Percentiles rank a stretch among this genome's conserved stretches.
These are phyloP conservation scores for Poliocrania exsul DNA, from an alignment of 2,797 vertebrate species.

Conservation along the genomic window DNA sequence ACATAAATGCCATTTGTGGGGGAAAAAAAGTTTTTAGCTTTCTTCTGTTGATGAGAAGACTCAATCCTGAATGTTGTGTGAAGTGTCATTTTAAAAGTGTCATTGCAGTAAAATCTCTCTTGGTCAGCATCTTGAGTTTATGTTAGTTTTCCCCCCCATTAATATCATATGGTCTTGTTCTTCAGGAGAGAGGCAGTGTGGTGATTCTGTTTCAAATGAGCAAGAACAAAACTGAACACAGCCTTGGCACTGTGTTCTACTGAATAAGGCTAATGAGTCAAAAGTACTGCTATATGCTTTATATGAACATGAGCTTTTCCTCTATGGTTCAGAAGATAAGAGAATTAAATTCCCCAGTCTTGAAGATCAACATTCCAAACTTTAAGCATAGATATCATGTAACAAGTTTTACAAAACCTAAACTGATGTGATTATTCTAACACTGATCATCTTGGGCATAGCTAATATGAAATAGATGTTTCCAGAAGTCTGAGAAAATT, in stretches of 20 bases:
- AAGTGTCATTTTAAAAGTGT: neutral
- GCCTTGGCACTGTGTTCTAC: neutral
- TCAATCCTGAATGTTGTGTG: neutral
- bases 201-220: neutral
- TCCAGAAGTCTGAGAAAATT: neutral
- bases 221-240: neutral
- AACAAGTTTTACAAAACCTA: neutral
- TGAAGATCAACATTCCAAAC: neutral
- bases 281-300: neutral
- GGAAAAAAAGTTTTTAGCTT: neutral
- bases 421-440: neutral
- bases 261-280: neutral
- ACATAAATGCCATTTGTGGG: neutral
- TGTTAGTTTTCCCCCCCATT: accelerated
- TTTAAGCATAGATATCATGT: neutral
- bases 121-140: neutral
- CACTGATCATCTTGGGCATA: neutral
- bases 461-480: neutral
- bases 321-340: neutral
- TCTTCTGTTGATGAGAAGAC: neutral
- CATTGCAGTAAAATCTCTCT: neutral
- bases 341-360: neutral
- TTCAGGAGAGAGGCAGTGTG: neutral
- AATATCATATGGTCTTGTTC: neutral
- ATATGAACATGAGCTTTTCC: neutral